Base-by-base conservation (phyloP, 2,888 invertebrate species). In the Drosophila fulvimacula region DNA sequence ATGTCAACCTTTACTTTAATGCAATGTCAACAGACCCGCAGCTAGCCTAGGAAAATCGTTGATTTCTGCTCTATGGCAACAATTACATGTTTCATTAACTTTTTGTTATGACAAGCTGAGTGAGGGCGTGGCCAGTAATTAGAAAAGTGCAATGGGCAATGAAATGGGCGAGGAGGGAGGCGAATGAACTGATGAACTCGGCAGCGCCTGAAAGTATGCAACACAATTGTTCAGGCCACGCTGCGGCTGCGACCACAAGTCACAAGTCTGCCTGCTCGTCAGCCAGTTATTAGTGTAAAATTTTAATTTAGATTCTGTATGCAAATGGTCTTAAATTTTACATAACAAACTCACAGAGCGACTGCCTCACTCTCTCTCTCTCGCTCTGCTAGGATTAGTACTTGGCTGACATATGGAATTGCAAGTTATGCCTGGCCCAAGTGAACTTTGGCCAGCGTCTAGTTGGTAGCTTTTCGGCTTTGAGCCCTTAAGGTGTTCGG, bases 41-140 rank as follows among this genome's bases (percentile, higher is more conserved):
- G 38, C 59, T 61, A 42, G 61, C 6, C 62, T 32, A 53, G 21
- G 60, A 62, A 79, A 81, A 72, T 69, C 64, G 39, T 70, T 72
- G 73, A 69, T 36, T 53, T 63, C 24, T 66, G 66, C 74, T 68
- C 57, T 80, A 56, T 69, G 68, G 76, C 70, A 79, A 73, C 88
- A 77, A 85, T 85, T 88, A 83, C 80, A 88, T 85, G 85, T 87
- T 87, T 87, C 88, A 83, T 83, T 83, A 83, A 85, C 76, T 82
- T 82, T 84, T 76, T 82, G 84, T 87, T 82, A 81, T 84, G 84
- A 81, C 84, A 74, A 69, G 59, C 42, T 49, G 19, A 49, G 59
- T 41, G 57, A n/a, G 21, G 55, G 51, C 34, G 58, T 34, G 19
- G 4, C 51, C 65, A 3, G 49, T 71, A 65, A 71, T 71, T 65